phyloP scores from a whole-genome alignment of 2,888 invertebrate species.

The Nysson spinosus region DNA sequence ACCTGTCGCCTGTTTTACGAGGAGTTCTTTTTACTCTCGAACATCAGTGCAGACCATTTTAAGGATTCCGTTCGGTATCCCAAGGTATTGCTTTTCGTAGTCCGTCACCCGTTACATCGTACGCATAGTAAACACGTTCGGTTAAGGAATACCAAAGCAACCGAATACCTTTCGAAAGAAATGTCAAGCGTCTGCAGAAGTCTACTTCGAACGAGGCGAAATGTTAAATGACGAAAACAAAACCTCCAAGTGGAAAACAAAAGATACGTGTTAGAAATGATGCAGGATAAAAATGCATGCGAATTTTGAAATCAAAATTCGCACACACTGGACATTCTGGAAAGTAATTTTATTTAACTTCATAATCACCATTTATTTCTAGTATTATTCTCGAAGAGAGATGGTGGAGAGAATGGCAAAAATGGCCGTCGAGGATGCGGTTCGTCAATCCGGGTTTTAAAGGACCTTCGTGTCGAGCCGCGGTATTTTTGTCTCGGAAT shows the following conservation, averaged over 20 bases:
- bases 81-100: conserved; percentile 63
- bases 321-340: no score
- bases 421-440: neutral
- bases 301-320: no score
- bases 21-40: conserved; percentile 58
- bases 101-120: conserved; percentile 53
- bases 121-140: conserved; percentile 50
- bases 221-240: conserved; percentile 2
- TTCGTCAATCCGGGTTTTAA: conserved; percentile 5
- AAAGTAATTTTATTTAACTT: no score
- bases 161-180: conserved; percentile 38
- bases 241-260: no score
- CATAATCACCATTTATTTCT: no score
- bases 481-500: conserved; percentile 19
- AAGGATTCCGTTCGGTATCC: conserved; percentile 60
- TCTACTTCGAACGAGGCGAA: conserved; percentile 7
- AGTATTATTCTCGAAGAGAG: no score
- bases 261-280: no score
- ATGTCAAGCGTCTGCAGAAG: conserved; percentile 35
- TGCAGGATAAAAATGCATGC: no score
- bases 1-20: conserved; percentile 43
- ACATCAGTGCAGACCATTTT: conserved; percentile 46
- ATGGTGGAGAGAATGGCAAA: neutral
- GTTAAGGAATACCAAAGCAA: conserved; percentile 53
- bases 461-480: conserved; percentile 14